Percentiles rank a stretch among this genome's conserved stretches.
These are phyloP conservation scores for Phenganax stokvisi DNA, from an alignment of 92 coral and sea anemone genomes.

Conservation along the genomic window DNA sequence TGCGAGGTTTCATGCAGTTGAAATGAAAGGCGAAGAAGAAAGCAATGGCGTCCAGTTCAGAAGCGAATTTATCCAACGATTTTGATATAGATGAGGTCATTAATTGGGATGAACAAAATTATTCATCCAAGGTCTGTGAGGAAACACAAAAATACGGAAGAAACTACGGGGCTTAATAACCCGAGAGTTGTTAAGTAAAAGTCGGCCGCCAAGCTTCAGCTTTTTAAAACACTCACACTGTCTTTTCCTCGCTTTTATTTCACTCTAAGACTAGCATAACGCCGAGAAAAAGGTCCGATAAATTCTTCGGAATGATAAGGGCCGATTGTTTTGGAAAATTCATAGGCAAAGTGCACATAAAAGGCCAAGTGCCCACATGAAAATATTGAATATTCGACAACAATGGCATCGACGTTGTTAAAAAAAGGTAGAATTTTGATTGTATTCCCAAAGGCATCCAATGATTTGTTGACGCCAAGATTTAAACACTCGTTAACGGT, in stretches of 20 bases:
- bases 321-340: constrained; percentile 20
- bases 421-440: constrained; percentile 13
- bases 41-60: constrained; percentile 88
- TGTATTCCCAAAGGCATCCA: constrained; percentile 29
- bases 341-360: constrained; percentile 13
- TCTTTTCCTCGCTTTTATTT: constrained; percentile 15
- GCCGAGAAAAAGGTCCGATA: constrained; percentile 18
- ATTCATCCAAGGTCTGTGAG: constrained; percentile 97
- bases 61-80: constrained; percentile 85
- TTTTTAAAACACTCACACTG: neutral
- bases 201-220: constrained; percentile 11
- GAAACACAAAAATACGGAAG: constrained; percentile 42
- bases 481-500: constrained; percentile 14
- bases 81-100: constrained; percentile 99
- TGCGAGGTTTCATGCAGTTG: neutral
- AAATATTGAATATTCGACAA: neutral
- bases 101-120: constrained; percentile 99
- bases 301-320: constrained; percentile 29
- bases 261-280: constrained; percentile 3
- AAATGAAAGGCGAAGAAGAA: constrained; percentile 1
- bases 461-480: neutral
- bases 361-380: constrained; percentile 4
- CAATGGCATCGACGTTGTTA: constrained; percentile 13
- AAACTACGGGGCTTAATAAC: constrained; percentile 22
- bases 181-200: constrained; percentile 3